Evolutionary conservation across 92 coral and sea anemone species (phyloP).

Genomic region (Porites lobata): DNA sequence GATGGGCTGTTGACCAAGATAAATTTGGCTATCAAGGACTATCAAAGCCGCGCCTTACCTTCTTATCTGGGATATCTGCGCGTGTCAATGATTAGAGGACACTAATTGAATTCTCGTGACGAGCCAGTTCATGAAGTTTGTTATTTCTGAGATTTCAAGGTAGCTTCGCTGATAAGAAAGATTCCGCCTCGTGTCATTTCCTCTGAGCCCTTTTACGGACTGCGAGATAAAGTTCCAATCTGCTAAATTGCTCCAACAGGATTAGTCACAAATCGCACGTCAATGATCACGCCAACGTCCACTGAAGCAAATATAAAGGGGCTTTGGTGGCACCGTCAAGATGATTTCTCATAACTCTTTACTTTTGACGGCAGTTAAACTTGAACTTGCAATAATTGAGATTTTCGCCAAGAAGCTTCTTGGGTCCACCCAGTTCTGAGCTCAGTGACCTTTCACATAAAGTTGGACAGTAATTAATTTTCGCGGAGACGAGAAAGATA

Average conservation of each 20-base stretch:
- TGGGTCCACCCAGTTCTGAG: too few relatives aligned
- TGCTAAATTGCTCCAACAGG: background rate
- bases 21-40: background rate
- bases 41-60: slow-evolving; percentile 25
- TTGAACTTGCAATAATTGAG: too few relatives aligned
- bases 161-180: slow-evolving; percentile 6
- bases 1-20: slow-evolving; percentile 45
- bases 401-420: too few relatives aligned
- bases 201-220: background rate
- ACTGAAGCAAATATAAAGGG: too few relatives aligned
- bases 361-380: too few relatives aligned
- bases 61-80: slow-evolving; percentile 34
- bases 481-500: slow-evolving; percentile 21
- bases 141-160: slow-evolving; percentile 32
- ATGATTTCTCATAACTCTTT: too few relatives aligned
- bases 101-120: slow-evolving; percentile 39
- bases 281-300: background rate
- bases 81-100: slow-evolving; percentile 29
- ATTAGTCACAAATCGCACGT: background rate
- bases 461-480: slow-evolving; percentile 54
- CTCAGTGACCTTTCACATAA: background rate
- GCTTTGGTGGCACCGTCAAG: too few relatives aligned
- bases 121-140: slow-evolving; percentile 23
- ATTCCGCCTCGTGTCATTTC: background rate
- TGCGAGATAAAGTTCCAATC: background rate